Conservation (phyloP, 2,113 vertebrate genomes). For the Baryphthengus martii region DNA sequence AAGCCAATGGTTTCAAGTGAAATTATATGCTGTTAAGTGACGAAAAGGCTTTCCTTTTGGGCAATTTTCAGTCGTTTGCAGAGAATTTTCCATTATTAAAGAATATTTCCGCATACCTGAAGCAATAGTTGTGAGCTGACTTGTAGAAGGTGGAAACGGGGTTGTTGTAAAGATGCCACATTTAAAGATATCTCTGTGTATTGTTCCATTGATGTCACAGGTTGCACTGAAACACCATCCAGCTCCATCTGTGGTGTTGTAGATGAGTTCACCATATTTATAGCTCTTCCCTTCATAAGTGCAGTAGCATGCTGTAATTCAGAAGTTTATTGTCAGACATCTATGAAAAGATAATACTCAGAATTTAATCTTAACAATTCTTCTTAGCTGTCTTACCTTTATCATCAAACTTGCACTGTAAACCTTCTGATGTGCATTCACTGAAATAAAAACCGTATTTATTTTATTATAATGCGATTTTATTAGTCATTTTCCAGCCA, state of each 20-base stretch:
- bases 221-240: slow-evolving; percentile 75
- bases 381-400: slow-evolving; percentile 59
- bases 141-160: background rate
- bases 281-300: slow-evolving; percentile 69
- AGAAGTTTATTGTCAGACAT: background rate
- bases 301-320: slow-evolving; percentile 72
- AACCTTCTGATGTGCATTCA: slow-evolving; percentile 59
- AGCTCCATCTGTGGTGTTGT: slow-evolving; percentile 75
- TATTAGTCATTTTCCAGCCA: background rate
- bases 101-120: slow-evolving; percentile 28
- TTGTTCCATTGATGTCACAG: slow-evolving; percentile 67
- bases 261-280: slow-evolving; percentile 67
- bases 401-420: slow-evolving; percentile 45
- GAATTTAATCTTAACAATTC: background rate
- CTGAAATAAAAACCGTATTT: slow-evolving; percentile 42
- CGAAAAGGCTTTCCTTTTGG: background rate
- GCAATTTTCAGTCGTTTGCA: background rate
- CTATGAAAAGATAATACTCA: background rate
- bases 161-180: background rate
- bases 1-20: background rate
- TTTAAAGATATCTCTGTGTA: slow-evolving; percentile 46
- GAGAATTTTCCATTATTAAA: background rate
- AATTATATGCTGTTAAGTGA: background rate
- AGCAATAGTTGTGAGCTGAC: background rate
- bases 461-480: background rate